Base-by-base conservation (phyloP, 2,888 invertebrate species). In the Melanostoma mellinum region DNA sequence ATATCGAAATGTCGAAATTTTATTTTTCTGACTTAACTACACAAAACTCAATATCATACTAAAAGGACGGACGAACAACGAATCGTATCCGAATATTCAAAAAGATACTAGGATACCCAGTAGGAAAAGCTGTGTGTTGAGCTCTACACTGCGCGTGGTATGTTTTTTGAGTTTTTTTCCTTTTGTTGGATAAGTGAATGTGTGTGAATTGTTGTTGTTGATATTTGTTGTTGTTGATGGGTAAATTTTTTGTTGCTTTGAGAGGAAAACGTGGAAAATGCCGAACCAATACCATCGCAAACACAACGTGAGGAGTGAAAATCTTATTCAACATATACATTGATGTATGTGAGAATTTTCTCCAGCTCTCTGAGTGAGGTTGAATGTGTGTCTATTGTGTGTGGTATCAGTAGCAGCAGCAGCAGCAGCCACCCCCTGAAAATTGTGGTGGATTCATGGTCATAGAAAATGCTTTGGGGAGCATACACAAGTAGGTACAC, bases 41-140 rank as follows among this genome's bases (percentile, higher is more conserved):
- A 91, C 91, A 91, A 90, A 91, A 91, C 90, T 90, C 91, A 91
- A 90, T 90, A 89, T 90, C 89, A 90, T 91, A 91, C 91, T 91
- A 90, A 90, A 91, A 90, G 90, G 90, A 90, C 88, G 89, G 89
- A 88, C 88, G 84, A 76, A 80, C 84, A 86, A 85, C 85, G 87
- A 87, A 86, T 86, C 87, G 85, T 85, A 80, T 85, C 80, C 69
- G 76, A 73, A 85, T 80, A 84, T 78, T 80, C 77, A 85, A 69
- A 67, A 67, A 75, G 74, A 80, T 78, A 81, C 74, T 73, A 85
- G 82, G 80, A 85, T 76, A 85, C 80, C 85, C 79, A 80, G 80
- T 85, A 75, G 75, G 72, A 85, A 85, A 82, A 85, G 76, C 74
- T 82, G 82, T 85, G 38, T 38, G 69, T 74, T 44, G 65, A 56